A percentile compares a stretch with the other conserved stretches of the same genome.
phyloP scores from a whole-genome alignment of 2,113 vertebrate genomes.

The Dasyprocta punctata region DNA sequence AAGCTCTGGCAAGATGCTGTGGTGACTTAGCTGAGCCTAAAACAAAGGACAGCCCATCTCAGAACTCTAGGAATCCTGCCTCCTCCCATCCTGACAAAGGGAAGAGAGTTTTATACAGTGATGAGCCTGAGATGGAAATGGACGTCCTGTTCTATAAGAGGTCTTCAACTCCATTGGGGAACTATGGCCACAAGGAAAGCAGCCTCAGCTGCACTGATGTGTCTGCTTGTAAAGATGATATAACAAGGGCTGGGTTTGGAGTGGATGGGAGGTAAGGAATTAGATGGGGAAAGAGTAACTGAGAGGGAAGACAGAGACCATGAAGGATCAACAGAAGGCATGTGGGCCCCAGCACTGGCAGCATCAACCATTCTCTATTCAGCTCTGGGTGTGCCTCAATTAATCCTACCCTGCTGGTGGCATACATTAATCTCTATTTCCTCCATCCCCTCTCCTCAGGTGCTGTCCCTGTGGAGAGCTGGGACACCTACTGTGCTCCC shows the following conservation, averaged over 20 bases:
- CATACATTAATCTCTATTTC: not conserved
- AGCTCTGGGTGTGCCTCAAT: not conserved
- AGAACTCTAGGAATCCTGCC: not conserved
- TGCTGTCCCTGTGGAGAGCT: not conserved
- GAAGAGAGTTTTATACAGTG: not conserved
- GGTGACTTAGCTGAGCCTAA: constrained; percentile 24
- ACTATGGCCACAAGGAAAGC: not conserved
- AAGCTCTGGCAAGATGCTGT: constrained; percentile 17
- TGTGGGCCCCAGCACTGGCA: not conserved
- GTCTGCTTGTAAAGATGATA: not conserved
- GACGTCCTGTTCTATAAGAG: not conserved
- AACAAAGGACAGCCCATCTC: constrained; percentile 10
- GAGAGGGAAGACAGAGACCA: not conserved
- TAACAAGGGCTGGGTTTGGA: not conserved
- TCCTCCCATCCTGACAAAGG: not conserved
- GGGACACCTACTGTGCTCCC: not conserved
- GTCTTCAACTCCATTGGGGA: not conserved
- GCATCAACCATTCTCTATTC: not conserved
- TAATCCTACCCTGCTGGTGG: too few species aligned
- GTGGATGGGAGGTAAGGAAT: not conserved
- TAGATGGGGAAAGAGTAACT: not conserved
- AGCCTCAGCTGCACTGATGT: not conserved
- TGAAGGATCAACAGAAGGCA: not conserved
- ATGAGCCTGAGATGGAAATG: not conserved
- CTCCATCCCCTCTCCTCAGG: too few species aligned